Percentiles rank a stretch among this genome's conserved stretches.
Evolutionary conservation across 2,888 invertebrate species (phyloP).

Genomic region (Thera britannica): DNA sequence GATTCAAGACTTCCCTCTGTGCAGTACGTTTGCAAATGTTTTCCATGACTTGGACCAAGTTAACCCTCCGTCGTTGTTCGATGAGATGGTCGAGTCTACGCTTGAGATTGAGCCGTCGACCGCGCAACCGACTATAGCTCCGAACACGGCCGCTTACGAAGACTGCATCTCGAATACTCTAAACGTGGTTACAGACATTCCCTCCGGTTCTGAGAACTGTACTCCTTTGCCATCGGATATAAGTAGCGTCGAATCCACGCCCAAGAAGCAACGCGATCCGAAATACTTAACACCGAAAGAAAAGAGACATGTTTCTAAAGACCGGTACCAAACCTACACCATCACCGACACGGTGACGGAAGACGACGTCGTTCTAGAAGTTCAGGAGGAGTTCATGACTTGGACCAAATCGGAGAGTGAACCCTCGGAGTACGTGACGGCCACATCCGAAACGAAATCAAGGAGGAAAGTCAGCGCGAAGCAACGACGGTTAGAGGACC

Average conservation of each 20-base stretch:
- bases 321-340: slow-evolving; percentile 93
- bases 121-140: slow-evolving; percentile 71
- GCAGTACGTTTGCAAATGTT: slow-evolving; percentile 69
- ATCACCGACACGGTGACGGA: slow-evolving; percentile 85
- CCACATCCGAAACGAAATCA: slow-evolving; percentile 64
- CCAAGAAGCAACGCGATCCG: slow-evolving; percentile 84
- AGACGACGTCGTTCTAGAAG: slow-evolving; percentile 59
- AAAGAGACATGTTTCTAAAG: slow-evolving; percentile 89
- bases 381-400: slow-evolving; percentile 71
- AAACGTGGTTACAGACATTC: slow-evolving; percentile 84
- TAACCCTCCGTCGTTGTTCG: slow-evolving; percentile 89
- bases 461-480: slow-evolving; percentile 84
- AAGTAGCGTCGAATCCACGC: slow-evolving; percentile 91
- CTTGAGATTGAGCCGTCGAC: slow-evolving; percentile 76
- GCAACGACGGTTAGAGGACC: slow-evolving; percentile 87
- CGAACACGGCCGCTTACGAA: slow-evolving; percentile 72
- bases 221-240: slow-evolving; percentile 89
- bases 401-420: slow-evolving; percentile 79
- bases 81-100: slow-evolving; percentile 88
- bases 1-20: slow-evolving; percentile 76
- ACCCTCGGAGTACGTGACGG: slow-evolving; percentile 68
- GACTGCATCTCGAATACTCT: slow-evolving; percentile 85
- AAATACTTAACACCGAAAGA: slow-evolving; percentile 90
- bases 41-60: slow-evolving; percentile 88
- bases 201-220: slow-evolving; percentile 81